phyloP scores from a whole-genome alignment of 2,888 invertebrate genomes.

The Hymenopus coronatus region DNA sequence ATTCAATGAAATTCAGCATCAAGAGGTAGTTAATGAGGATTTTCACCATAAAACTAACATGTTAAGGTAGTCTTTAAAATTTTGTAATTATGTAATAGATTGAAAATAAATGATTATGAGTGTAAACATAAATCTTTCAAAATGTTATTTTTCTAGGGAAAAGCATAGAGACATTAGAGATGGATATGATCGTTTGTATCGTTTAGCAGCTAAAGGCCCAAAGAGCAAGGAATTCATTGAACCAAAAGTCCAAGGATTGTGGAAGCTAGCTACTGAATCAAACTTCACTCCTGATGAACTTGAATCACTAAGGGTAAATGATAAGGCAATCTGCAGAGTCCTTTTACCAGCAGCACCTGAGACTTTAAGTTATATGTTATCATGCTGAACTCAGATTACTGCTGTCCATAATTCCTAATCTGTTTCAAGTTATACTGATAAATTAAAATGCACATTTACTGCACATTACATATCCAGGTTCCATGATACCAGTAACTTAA shows the following conservation, averaged over 20 bases:
- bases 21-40: conserved; percentile 59
- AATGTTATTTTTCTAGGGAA: conserved; percentile 50
- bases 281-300: conserved; percentile 82
- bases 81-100: neutral
- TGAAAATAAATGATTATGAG: neutral
- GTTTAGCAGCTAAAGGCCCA: conserved; percentile 72
- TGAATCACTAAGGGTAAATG: conserved; percentile 70
- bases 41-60: conserved; percentile 66
- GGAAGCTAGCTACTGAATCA: conserved; percentile 75
- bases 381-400: too few relatives aligned
- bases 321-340: conserved; percentile 6
- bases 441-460: too few relatives aligned
- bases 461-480: too few relatives aligned
- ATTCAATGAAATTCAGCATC: conserved; percentile 65
- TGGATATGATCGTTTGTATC: conserved; percentile 73
- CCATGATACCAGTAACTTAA: too few relatives aligned
- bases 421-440: too few relatives aligned
- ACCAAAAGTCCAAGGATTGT: conserved; percentile 84
- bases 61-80: conserved; percentile 47
- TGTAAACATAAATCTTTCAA: neutral
- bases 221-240: conserved; percentile 85
- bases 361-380: too few relatives aligned
- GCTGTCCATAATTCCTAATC: too few relatives aligned
- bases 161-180: conserved; percentile 74
- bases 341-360: neutral